phyloP scores from a whole-genome alignment of 2,888 invertebrate species.

The Prenolepis imparis region DNA sequence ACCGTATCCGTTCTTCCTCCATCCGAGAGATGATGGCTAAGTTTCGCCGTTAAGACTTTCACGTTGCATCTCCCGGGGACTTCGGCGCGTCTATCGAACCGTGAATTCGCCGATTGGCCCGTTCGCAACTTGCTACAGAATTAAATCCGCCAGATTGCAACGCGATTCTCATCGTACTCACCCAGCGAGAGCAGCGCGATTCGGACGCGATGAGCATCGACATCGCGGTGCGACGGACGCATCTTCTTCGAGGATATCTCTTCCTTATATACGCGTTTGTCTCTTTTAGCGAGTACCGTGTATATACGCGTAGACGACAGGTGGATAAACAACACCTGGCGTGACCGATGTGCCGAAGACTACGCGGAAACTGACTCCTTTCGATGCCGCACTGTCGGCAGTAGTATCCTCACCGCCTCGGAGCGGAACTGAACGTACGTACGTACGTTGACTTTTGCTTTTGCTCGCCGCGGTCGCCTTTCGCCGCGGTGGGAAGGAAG shows the following conservation, averaged over 20 bases:
- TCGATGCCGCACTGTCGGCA: conserved; percentile 74
- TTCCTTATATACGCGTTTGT: background rate
- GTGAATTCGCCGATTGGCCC: conserved; percentile 16
- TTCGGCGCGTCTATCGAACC: background rate
- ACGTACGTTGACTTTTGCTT: conserved; percentile 80
- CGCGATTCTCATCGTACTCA: conserved; percentile 55
- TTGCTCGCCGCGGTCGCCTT: conserved; percentile 64
- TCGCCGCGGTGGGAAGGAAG: conserved; percentile 65
- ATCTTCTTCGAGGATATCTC: conserved; percentile 56
- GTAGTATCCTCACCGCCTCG: conserved; percentile 73
- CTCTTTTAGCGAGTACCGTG: background rate
- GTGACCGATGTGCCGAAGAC: conserved; percentile 73
- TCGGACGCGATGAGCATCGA: conserved; percentile 54
- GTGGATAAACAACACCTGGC: conserved; percentile 9
- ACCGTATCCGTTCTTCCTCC: conserved; percentile 5
- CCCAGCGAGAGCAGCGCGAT: conserved; percentile 63
- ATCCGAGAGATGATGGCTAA: background rate
- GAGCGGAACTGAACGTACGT: conserved; percentile 76
- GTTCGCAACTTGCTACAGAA: conserved; percentile 31
- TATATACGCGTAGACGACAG: background rate
- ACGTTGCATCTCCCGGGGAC: conserved; percentile 2
- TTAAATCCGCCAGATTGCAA: conserved; percentile 25
- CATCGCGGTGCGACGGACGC: conserved; percentile 48
- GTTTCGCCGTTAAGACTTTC: conserved; percentile 31
- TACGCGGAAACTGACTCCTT: conserved; percentile 82